Conservation (phyloP, 2,797 vertebrate species). For the Oryzias sinensis region DNA sequence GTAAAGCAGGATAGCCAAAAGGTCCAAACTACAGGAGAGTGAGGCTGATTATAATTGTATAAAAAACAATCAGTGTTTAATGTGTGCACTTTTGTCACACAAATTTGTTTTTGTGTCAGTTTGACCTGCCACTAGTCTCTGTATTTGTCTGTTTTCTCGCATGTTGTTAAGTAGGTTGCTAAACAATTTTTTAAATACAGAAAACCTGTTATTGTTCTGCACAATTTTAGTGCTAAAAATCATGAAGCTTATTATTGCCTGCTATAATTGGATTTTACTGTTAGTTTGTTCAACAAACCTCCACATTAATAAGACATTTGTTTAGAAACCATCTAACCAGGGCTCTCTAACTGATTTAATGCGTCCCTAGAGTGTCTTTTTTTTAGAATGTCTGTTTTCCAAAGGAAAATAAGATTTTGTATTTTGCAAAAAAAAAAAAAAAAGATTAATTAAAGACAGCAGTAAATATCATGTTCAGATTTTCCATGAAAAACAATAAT, state of each 20-base stretch:
- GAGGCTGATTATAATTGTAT: constrained; percentile 57
- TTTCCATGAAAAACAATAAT: constrained; percentile 52
- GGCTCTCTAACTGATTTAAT: constrained; percentile 30
- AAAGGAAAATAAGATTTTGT: constrained; percentile 26
- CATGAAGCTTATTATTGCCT: neutral
- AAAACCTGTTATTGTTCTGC: constrained; percentile 2
- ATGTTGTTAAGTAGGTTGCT: neutral
- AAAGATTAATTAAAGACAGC: constrained; percentile 20
- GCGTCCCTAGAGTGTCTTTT: neutral
- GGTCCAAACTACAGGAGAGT: constrained; percentile 33
- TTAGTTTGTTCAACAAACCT: neutral
- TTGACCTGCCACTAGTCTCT: constrained; percentile 19
- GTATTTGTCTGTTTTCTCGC: constrained; percentile 1
- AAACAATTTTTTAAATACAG: neutral
- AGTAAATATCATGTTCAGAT: constrained; percentile 22
- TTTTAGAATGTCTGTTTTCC: constrained; percentile 26
- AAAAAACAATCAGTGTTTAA: constrained; percentile 47
- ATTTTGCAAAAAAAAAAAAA: constrained; percentile 40
- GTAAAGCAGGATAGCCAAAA: constrained; percentile 33
- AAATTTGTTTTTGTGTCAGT: constrained; percentile 24
- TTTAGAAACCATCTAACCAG: constrained; percentile 25
- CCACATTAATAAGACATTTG: constrained; percentile 12
- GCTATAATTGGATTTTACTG: neutral
- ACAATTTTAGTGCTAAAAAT: constrained; percentile 14
- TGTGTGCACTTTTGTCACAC: constrained; percentile 34